Conservation (phyloP, 2,888 invertebrate genomes). For the Hypomecis punctinalis region DNA sequence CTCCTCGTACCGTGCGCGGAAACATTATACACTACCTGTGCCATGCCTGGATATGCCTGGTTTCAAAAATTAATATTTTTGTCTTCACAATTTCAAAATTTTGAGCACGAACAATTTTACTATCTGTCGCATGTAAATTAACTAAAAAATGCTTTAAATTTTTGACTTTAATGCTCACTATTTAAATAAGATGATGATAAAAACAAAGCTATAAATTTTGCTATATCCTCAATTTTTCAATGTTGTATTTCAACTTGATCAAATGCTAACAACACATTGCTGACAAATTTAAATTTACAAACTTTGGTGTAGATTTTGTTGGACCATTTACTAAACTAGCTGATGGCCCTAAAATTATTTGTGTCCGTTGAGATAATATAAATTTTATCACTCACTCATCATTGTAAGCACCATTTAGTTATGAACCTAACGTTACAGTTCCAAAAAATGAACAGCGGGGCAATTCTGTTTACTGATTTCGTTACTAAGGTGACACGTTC, state of each 20-base stretch:
- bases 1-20: constrained; percentile 22
- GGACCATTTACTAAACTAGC: not conserved
- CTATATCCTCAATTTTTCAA: constrained; percentile 7
- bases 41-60: constrained; percentile 30
- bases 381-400: too few relatives aligned
- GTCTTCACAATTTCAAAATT: constrained; percentile 13
- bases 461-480: too few relatives aligned
- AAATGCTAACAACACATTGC: constrained; percentile 4
- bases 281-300: constrained; percentile 1
- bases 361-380: too few relatives aligned
- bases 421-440: too few relatives aligned
- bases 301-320: not conserved
- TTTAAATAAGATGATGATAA: not conserved
- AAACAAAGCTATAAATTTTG: constrained; percentile 8
- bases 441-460: too few relatives aligned
- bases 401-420: too few relatives aligned
- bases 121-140: constrained; percentile 27
- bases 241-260: constrained; percentile 7
- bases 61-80: constrained; percentile 8
- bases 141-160: constrained; percentile 9
- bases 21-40: constrained; percentile 23
- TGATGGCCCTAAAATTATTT: not conserved
- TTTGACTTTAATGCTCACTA: constrained; percentile 5
- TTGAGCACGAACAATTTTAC: constrained; percentile 20
- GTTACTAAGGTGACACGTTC: too few relatives aligned